Base-by-base conservation (phyloP, 1,140 invertebrate genomes). In the Microvelia longipes region DNA sequence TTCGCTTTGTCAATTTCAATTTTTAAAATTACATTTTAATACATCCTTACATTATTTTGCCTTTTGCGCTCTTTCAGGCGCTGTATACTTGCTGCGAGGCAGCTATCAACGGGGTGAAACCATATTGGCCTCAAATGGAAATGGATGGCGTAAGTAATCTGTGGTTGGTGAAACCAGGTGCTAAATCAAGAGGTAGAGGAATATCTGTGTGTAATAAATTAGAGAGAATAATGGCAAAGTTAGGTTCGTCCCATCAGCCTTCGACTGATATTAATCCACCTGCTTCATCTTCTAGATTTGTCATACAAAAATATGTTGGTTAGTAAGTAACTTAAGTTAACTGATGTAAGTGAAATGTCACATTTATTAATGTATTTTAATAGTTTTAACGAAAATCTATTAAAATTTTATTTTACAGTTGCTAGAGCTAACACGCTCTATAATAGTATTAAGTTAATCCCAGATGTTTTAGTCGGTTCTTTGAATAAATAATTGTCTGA, bases 291-390 rank as follows among this genome's bases (percentile, higher is more conserved):
- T 85, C 85, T 69, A 87, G 91, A 83, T 95, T 90, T 78, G 92
- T 97, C 29, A 89, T 96, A 27, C 93, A 96, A 79, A 97, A 97
- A 81, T 96, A 97, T 78, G 95, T 97, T 74, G 93, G 92, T 94
- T 81, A 80, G 77, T 69, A 1, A 30, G 66, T 29, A 13, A 60
- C 11, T 60, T 60, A 11, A 60, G 11, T 60, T 19, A 60, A n/a
- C n/a, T n/a, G n/a, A n/a, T n/a, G n/a, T n/a, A n/a, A n/a, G n/a
- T n/a, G n/a, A n/a, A n/a, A n/a, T n/a, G n/a, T n/a, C n/a, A n/a
- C n/a, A n/a, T n/a, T n/a, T n/a, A n/a, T n/a, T n/a, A n/a, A n/a
- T n/a, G n/a, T n/a, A n/a, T n/a, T n/a, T n/a, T n/a, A n/a, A n/a
- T n/a, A n/a, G n/a, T n/a, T n/a, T n/a, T n/a, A n/a, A n/a, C n/a